Evolutionary conservation across 1,140 invertebrate species (phyloP), one percentile per base, ranked within the genome.

Genomic region (Diorhabda sublineata): DNA sequence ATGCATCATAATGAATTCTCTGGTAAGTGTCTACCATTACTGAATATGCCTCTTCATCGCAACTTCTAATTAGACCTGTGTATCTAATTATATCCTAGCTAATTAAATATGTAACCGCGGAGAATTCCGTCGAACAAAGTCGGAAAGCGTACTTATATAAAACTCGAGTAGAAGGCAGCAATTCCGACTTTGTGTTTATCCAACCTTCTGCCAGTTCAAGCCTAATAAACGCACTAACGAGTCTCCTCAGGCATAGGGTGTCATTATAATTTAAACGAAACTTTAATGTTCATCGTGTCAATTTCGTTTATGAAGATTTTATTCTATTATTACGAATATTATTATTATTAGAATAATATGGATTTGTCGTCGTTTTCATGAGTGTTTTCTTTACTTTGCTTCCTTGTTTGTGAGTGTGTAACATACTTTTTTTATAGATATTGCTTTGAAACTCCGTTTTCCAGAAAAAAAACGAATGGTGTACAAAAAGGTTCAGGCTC

Each of bases 21-120:
- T 52, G 47, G 47, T 52, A 52, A 52, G 47, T 52, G 47, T 52
- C 47, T 52, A n/a, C 47, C 47, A 52, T 52, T 52, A 52, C 47
- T 8, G 47, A 52, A 67, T 44, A 60, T 67, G 58, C 65, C 65
- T 60, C 65, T 67, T 67, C 65, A 59, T 67, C 65, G 58, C 41
- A 45, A 67, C 41, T 67, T 60, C 65, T 78, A 78, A 78, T 78
- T 78, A 78, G 74, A 76, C 73, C 73, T 76, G 76, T 76, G 76
- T 77, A 76, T 75, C 76, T 77, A 77, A 77, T 77, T 77, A 77
- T 76, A 75, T 73, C 71, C 68, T 67, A 74, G 76, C 76, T 77
- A 77, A 77, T 76, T 77, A 76, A 77, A 77, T 77, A 77, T 75
- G 73, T 75, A 76, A 75, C 75, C 75, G 73, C 76, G 74, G 69